Evolutionary conservation across 2,797 vertebrate species (phyloP).

Genomic region (Lemur catta): DNA sequence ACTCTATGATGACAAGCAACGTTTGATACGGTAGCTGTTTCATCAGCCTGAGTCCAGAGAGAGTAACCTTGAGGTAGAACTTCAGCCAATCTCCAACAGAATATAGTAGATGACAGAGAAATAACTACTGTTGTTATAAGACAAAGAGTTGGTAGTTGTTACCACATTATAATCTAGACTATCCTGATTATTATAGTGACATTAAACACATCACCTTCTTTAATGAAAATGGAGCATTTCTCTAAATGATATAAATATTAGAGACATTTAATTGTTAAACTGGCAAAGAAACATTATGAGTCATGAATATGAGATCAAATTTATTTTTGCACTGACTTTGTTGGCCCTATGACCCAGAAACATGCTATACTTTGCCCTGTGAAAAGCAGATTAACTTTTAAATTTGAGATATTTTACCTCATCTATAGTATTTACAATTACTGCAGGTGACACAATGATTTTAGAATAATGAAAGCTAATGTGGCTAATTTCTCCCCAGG

Average conservation of each 20-base stretch:
- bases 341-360: not conserved
- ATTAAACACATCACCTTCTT: not conserved
- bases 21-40: not conserved
- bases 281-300: not conserved
- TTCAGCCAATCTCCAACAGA: not conserved
- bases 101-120: not conserved
- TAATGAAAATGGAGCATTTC: not conserved
- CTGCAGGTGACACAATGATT: not conserved
- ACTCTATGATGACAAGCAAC: not conserved
- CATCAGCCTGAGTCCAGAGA: not conserved
- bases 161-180: not conserved
- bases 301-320: not conserved
- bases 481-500: conserved; percentile 55
- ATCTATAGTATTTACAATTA: conserved; percentile 25
- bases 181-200: not conserved
- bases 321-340: not conserved
- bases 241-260: not conserved
- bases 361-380: not conserved
- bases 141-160: not conserved
- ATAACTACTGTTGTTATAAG: not conserved
- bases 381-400: not conserved
- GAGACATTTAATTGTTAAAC: not conserved
- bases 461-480: conserved; percentile 60
- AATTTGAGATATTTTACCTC: not conserved
- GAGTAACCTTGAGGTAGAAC: not conserved